phyloP scores from a whole-genome alignment of 2,888 invertebrate genomes.

The Ypsolopha scabrella region DNA sequence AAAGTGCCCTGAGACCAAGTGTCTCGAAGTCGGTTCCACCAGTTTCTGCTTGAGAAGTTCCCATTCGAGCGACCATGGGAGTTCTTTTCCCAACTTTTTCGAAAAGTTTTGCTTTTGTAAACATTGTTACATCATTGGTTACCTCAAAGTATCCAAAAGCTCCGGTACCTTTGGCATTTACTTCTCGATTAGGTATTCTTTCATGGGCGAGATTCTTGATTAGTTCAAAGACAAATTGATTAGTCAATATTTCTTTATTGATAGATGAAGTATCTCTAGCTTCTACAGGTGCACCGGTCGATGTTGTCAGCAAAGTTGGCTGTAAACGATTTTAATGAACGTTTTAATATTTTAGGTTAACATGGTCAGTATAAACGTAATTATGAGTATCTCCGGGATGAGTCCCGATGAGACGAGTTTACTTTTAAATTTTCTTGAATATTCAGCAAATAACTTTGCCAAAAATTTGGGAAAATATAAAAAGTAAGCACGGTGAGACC shows the following conservation, averaged over 20 bases:
- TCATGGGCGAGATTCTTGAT: conserved; percentile 82
- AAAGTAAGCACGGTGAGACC: too few species aligned
- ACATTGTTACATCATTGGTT: conserved; percentile 79
- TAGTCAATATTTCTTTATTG: conserved; percentile 81
- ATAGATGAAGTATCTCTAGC: conserved; percentile 76
- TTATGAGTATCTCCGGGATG: too few species aligned
- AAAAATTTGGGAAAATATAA: too few species aligned
- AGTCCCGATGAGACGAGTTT: too few species aligned
- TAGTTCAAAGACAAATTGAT: conserved; percentile 77
- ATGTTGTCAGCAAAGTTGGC: conserved; percentile 68
- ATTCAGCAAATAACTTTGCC: too few species aligned
- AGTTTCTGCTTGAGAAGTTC: conserved; percentile 48
- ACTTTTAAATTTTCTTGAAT: too few species aligned
- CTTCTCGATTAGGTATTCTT: conserved; percentile 89
- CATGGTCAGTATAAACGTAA: too few species aligned
- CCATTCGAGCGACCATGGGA: conserved; percentile 62
- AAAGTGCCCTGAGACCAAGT: not conserved
- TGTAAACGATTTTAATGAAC: too few species aligned
- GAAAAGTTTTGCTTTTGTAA: conserved; percentile 65
- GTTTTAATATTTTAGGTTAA: too few species aligned
- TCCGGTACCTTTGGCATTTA: conserved; percentile 89
- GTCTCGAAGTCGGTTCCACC: not conserved
- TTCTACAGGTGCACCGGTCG: conserved; percentile 78
- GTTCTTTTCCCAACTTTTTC: conserved; percentile 63
- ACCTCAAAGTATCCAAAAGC: conserved; percentile 83